Base-by-base conservation (phyloP, 2,797 vertebrate species). In the Saxicola maurus region DNA sequence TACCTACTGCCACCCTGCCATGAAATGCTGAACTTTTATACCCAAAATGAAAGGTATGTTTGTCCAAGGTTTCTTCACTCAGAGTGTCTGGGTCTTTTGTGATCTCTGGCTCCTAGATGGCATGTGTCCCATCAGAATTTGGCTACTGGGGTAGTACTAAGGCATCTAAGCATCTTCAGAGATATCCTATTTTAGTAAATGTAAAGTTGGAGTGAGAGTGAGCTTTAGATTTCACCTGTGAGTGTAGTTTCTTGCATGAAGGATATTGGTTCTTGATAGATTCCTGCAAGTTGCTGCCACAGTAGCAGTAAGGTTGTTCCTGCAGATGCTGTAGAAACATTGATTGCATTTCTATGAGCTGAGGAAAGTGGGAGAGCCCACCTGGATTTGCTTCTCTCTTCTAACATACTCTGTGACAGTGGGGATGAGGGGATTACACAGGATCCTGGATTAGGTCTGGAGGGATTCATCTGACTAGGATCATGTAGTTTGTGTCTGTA, bases 1-100 rank as follows among this genome's bases (percentile, higher is more conserved):
- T n/a, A 49, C 52, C 12, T 65, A 2, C 13, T 51, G 31, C 25
- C 1, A 1, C 5, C 14, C 37, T 2, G 0, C 16, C 75, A 16
- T 23, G 60, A 80, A 75, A 48, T 21, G 18, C 33, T 31, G 27
- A 76, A 31, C 40, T 76, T 27, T 11, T 51, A 28, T 10, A n/a
- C 10, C 11, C 30, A 18, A 48, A 65, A 65, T 27, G 27, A 73
- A 82, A 37, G 8, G 18, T 49, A 7, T 25, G 4, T 40, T 87
- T 53, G 21, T 65, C 43, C 30, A 35, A 57, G n/a, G 14, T 21
- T 62, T 45, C 46, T 55, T 72, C 20, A 4, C 18, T 65, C 5
- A 7, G 16, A 13, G 25, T 40, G 73, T 30, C 17, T 72, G 52
- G 9, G 43, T 28, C 9, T 62, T 71, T 65, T 75, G n/a, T 48